Conservation (phyloP, 1,140 invertebrate genomes). For the Hycleus cichorii region DNA sequence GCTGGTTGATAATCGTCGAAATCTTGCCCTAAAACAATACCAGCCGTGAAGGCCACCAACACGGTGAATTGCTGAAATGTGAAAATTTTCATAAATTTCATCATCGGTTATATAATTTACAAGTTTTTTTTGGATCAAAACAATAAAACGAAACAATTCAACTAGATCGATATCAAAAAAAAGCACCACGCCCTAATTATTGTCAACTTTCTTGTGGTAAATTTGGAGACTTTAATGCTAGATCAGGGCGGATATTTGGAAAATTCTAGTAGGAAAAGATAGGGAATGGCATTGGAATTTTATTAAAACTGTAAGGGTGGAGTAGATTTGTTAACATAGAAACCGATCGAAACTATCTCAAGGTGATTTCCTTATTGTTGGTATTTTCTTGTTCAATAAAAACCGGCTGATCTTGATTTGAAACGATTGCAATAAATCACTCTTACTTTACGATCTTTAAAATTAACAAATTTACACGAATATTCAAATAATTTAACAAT, state of each 20-base stretch:
- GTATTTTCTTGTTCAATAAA: not conserved
- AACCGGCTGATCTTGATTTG: constrained; percentile 11
- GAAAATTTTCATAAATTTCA: not conserved
- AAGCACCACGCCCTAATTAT: too few relatives aligned
- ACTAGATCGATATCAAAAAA: too few relatives aligned
- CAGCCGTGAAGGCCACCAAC: constrained; percentile 33
- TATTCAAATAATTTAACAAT: too few relatives aligned
- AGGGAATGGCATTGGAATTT: constrained; percentile 18
- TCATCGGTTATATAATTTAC: not conserved
- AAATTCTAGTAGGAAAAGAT: too few relatives aligned
- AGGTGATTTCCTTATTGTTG: constrained; percentile 8
- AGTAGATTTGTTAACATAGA: constrained; percentile 9
- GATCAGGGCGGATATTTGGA: too few relatives aligned
- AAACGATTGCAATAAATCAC: too few relatives aligned
- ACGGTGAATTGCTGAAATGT: constrained; percentile 39
- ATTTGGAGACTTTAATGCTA: too few relatives aligned
- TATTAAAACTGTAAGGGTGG: constrained; percentile 15
- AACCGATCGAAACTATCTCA: constrained; percentile 11
- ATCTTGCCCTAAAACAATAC: constrained; percentile 47
- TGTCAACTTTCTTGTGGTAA: too few relatives aligned
- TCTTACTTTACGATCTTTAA: too few relatives aligned
- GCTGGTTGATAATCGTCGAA: constrained; percentile 49
- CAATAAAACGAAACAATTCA: too few relatives aligned
- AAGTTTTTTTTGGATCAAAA: too few relatives aligned
- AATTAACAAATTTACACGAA: too few relatives aligned